These are phyloP conservation scores for Torymus tubicola DNA, from an alignment of 2,888 invertebrate genomes.

Conservation along the genomic window DNA sequence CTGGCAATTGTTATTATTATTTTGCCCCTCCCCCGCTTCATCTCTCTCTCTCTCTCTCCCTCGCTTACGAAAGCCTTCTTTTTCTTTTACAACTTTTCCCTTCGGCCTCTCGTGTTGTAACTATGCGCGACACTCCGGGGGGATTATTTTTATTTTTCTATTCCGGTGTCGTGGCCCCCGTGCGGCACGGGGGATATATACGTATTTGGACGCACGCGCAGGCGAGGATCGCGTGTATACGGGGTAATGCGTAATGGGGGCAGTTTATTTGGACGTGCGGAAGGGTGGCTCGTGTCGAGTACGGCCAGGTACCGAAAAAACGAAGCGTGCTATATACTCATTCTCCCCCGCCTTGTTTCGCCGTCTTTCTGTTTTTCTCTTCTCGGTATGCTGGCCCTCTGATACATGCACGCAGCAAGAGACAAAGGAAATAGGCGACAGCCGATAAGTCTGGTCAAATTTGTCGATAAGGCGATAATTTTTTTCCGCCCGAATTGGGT, in stretches of 20 bases:
- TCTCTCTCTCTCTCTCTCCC: neutral
- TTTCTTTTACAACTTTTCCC: no score
- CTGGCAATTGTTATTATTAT: conserved; percentile 18
- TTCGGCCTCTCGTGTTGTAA: no score
- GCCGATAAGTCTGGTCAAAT: no score
- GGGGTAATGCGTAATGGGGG: conserved; percentile 12
- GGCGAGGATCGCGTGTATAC: conserved; percentile 28
- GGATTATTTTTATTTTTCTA: conserved; percentile 39
- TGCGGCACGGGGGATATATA: neutral
- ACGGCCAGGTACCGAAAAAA: no score
- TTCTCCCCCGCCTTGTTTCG: no score
- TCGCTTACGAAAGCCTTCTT: neutral
- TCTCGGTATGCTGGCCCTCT: no score
- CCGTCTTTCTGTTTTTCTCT: no score
- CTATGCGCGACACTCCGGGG: conserved; percentile 1
- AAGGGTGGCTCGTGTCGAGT: neutral
- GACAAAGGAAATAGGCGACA: no score
- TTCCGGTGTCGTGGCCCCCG: conserved; percentile 3
- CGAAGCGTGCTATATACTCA: no score
- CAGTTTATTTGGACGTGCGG: conserved; percentile 1
- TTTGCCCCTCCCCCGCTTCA: neutral
- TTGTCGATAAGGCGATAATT: no score
- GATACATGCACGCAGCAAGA: no score
- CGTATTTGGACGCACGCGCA: neutral
- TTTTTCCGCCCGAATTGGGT: no score